Evolutionary conservation across 2,888 invertebrate genomes (phyloP), one percentile per base, ranked within the genome.

Genomic region (Diploptera punctata): DNA sequence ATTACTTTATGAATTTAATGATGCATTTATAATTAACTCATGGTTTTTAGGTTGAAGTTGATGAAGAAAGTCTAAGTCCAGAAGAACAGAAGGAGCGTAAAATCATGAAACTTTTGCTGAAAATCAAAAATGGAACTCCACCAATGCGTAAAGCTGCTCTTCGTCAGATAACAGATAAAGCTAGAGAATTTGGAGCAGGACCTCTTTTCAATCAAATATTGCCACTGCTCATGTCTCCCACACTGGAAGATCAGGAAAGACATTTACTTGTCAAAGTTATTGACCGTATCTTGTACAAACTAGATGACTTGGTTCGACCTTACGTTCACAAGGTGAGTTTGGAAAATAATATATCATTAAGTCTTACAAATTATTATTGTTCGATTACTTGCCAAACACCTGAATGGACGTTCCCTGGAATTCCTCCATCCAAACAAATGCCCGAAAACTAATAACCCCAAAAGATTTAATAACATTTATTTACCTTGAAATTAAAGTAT

Each of bases 101-200:
- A 85, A 99, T 99, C 67, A 99, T 99, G 99, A 98, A 98, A 81
- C 87, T 99, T 10, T 83, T 99, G 78, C 85, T 99, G 71, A 99
- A 99, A 83, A 99, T 99, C 74, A 99, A 99, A 87, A 99, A 99
- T 80, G 99, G 99, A 24, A 99, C 99, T 0, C 99, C 99, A 16
- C 99, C 99, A 0, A 99, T 99, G 98, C 89, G 99, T 76, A 99
- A 99, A 85, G 95, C 98, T 0, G 98, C 99, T 0, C 84, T 99
- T 33, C 88, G 99, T 73, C 98, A 99, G 83, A 99, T 99, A 77
- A 99, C 99, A 0, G 99, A 99, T 82, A 99, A 99, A 79, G 98
- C 99, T 0, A 88, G 99, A 57, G 98, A 98, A 82, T 98, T 99
- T 79, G 99, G 99, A 0, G 99, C 99, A 0, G 99, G 99, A 0